These are phyloP conservation scores for Hippolais icterina DNA, from an alignment of 2,113 vertebrate genomes.

Conservation along the genomic window DNA sequence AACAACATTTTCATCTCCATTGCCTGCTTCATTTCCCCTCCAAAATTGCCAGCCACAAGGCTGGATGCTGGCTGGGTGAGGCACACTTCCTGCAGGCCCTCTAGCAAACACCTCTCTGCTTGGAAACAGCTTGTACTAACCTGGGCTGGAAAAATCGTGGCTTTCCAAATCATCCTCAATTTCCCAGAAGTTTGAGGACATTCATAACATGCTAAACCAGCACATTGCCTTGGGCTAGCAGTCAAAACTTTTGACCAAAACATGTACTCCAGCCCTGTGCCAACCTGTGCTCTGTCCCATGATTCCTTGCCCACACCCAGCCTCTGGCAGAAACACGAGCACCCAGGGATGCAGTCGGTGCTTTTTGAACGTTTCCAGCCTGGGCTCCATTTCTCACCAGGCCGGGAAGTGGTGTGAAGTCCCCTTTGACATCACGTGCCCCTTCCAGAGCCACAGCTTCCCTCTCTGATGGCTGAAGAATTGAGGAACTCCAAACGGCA, in stretches of 20 bases:
- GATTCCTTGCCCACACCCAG: not conserved
- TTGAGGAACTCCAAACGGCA: conserved; percentile 68
- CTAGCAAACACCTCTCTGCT: not conserved
- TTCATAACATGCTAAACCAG: not conserved
- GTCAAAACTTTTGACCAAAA: not conserved
- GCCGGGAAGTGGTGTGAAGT: conserved; percentile 40
- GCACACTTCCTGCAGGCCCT: fast-evolving
- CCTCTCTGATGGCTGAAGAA: conserved; percentile 40
- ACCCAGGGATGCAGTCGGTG: not conserved
- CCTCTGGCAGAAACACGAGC: fast-evolving
- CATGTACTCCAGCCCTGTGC: not conserved
- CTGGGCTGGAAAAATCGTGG: not conserved
- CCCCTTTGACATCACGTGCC: conserved; percentile 51
- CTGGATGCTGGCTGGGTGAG: not conserved
- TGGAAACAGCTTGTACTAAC: not conserved
- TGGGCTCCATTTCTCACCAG: conserved; percentile 22
- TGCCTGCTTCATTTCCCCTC: not conserved
- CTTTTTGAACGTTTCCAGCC: not conserved
- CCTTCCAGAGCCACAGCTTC: conserved; percentile 70
- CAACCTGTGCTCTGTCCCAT: not conserved
- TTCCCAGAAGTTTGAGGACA: not conserved
- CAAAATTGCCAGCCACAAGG: not conserved
- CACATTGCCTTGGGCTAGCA: not conserved
- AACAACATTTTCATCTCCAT: not conserved
- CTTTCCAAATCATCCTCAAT: not conserved